These are phyloP conservation scores for Watersipora subatra DNA, from an alignment of 1,140 invertebrate genomes.

Conservation along the genomic window DNA sequence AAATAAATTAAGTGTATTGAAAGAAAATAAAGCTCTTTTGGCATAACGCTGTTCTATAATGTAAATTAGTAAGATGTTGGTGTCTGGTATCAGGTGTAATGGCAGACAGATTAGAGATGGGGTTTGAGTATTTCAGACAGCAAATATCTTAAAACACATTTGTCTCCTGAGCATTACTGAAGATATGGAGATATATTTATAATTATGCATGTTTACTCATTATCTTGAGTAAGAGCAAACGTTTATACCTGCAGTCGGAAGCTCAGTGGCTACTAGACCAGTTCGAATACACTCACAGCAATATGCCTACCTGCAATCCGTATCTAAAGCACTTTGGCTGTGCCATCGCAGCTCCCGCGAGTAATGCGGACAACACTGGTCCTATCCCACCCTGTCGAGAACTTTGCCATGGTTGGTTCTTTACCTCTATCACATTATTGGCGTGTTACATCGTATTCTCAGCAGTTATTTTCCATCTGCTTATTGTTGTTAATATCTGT, in stretches of 20 bases:
- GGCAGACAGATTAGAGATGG: too few relatives aligned
- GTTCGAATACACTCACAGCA: neutral
- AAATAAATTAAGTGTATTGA: too few relatives aligned
- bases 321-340: neutral
- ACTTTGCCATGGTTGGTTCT: neutral
- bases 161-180: too few relatives aligned
- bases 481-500: neutral
- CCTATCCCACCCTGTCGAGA: neutral
- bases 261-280: neutral
- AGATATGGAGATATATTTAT: too few relatives aligned
- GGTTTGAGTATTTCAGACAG: too few relatives aligned
- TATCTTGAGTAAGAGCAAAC: too few relatives aligned
- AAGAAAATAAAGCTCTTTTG: too few relatives aligned
- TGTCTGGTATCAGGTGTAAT: too few relatives aligned
- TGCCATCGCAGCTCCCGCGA: neutral
- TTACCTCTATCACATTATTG: neutral
- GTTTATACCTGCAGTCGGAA: neutral
- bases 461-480: neutral
- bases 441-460: neutral
- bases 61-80: too few relatives aligned
- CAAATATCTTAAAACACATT: too few relatives aligned
- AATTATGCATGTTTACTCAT: too few relatives aligned
- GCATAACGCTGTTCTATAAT: too few relatives aligned
- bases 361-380: neutral
- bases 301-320: neutral